Evolutionary conservation across 2,888 invertebrate species (phyloP).

Genomic region (Priocnemis perturbator): DNA sequence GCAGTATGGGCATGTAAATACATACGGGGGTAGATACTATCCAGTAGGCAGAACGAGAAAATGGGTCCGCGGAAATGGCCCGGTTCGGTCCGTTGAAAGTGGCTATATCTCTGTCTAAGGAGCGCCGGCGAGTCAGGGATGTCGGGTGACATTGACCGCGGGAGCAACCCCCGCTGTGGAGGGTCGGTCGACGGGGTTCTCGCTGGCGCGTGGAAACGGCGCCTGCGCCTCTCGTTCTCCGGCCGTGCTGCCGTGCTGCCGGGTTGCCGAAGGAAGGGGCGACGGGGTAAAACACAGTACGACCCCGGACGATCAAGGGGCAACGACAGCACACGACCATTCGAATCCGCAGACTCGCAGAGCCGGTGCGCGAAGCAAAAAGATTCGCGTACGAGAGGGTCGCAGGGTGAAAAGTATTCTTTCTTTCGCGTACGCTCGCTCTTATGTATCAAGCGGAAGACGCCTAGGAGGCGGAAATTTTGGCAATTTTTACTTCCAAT

Average conservation of each 20-base stretch:
- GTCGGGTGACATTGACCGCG: slow-evolving; percentile 69
- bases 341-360: not conserved
- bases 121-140: slow-evolving; percentile 53
- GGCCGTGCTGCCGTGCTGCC: slow-evolving; percentile 29
- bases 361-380: slow-evolving; percentile 1
- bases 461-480: too few relatives aligned
- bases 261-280: slow-evolving; percentile 57
- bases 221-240: slow-evolving; percentile 54
- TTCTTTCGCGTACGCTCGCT: too few relatives aligned
- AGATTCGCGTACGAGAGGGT: not conserved
- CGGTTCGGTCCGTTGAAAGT: slow-evolving; percentile 47
- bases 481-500: too few relatives aligned
- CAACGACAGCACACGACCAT: slow-evolving; percentile 43
- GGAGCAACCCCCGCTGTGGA: slow-evolving; percentile 51
- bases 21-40: too few relatives aligned
- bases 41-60: not conserved
- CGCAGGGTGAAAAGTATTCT: too few relatives aligned
- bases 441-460: too few relatives aligned
- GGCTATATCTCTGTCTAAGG: slow-evolving; percentile 53
- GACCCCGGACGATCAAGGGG: slow-evolving; percentile 67
- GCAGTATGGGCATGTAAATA: too few relatives aligned
- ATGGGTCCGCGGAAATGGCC: slow-evolving; percentile 34
- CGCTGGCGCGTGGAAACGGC: slow-evolving; percentile 63
- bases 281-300: slow-evolving; percentile 69
- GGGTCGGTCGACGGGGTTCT: slow-evolving; percentile 37